These are phyloP conservation scores for Sphaeramia orbicularis DNA, from an alignment of 2,797 vertebrate genomes.

Conservation along the genomic window DNA sequence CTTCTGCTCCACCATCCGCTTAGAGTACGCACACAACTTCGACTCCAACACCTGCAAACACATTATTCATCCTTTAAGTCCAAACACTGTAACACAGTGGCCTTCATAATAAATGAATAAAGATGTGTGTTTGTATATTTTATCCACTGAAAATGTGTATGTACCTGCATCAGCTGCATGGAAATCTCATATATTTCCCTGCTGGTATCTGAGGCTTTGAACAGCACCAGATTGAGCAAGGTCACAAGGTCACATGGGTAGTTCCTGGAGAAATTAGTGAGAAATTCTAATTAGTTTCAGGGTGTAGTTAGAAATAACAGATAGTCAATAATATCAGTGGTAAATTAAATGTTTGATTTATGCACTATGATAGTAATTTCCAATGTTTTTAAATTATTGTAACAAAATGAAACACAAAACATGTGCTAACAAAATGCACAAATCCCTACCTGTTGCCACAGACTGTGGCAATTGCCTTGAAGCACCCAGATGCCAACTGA, in stretches of 20 bases:
- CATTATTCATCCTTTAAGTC: slow-evolving; percentile 10
- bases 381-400: too few relatives aligned
- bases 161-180: slow-evolving; percentile 99
- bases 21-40: slow-evolving; percentile 96
- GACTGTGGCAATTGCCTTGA: slow-evolving; percentile 98
- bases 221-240: slow-evolving; percentile 95
- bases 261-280: slow-evolving; percentile 84
- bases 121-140: background rate
- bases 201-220: slow-evolving; percentile 98
- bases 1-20: slow-evolving; percentile 95
- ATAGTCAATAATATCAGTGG: background rate
- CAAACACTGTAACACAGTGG: background rate
- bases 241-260: slow-evolving; percentile 99
- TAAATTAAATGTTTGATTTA: too few relatives aligned
- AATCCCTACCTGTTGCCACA: slow-evolving; percentile 94
- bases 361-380: too few relatives aligned
- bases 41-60: slow-evolving; percentile 92
- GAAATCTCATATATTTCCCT: slow-evolving; percentile 99
- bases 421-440: background rate
- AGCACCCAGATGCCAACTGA: slow-evolving; percentile 97
- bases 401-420: too few relatives aligned
- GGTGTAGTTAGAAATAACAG: background rate
- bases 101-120: background rate
- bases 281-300: background rate
- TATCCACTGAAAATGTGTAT: slow-evolving; percentile 23